Percentiles rank a stretch among this genome's conserved stretches.
phyloP scores from a whole-genome alignment of 2,888 invertebrate genomes.

The Ditula angustiorana region DNA sequence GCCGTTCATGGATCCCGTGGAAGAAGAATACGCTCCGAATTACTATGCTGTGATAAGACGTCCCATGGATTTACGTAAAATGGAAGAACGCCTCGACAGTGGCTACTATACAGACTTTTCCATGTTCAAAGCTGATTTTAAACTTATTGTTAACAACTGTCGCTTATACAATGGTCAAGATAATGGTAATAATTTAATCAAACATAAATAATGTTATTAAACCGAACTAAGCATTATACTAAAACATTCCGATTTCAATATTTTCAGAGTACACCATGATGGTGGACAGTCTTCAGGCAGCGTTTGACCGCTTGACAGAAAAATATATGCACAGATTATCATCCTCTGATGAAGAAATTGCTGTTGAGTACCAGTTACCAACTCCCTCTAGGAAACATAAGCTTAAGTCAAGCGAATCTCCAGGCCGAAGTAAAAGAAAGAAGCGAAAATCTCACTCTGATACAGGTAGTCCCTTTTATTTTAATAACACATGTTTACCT shows the following conservation, averaged over 20 bases:
- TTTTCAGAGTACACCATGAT: slow-evolving; percentile 93
- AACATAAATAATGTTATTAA: too few relatives aligned
- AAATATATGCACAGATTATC: slow-evolving; percentile 93
- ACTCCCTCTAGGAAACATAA: slow-evolving; percentile 80
- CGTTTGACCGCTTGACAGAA: slow-evolving; percentile 92
- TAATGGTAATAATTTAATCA: slow-evolving; percentile 88
- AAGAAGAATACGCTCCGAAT: slow-evolving; percentile 96
- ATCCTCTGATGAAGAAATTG: slow-evolving; percentile 92
- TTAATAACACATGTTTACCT: not conserved
- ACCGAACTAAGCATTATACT: too few relatives aligned
- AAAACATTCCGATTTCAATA: not conserved
- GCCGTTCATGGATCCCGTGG: slow-evolving; percentile 97
- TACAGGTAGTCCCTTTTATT: slow-evolving; percentile 49
- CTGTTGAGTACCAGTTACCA: slow-evolving; percentile 87
- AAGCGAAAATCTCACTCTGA: slow-evolving; percentile 75
- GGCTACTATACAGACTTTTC: slow-evolving; percentile 92
- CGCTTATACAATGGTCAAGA: slow-evolving; percentile 96
- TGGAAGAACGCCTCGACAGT: slow-evolving; percentile 94
- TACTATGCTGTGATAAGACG: slow-evolving; percentile 90
- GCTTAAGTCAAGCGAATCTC: slow-evolving; percentile 71
- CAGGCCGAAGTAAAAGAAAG: slow-evolving; percentile 69
- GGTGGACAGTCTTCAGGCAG: slow-evolving; percentile 93
- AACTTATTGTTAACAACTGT: slow-evolving; percentile 96
- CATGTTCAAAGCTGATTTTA: slow-evolving; percentile 95
- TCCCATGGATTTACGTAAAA: slow-evolving; percentile 95